Evolutionary conservation across 2,113 vertebrate genomes (phyloP).

Genomic region (Lycaon pictus): DNA sequence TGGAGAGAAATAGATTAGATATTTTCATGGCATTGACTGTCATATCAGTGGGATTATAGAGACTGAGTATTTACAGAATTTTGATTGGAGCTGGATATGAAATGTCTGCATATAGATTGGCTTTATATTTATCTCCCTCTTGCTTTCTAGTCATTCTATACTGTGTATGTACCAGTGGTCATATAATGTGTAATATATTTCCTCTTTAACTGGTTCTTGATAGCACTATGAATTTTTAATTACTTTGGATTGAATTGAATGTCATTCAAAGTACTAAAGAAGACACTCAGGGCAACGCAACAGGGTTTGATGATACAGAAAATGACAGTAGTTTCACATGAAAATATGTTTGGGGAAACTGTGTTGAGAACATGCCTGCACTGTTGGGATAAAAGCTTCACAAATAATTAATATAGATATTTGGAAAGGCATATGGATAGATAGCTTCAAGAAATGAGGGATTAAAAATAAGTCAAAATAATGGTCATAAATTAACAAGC

Average conservation of each 20-base stretch:
- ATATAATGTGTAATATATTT: not conserved
- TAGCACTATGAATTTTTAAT: slow-evolving; percentile 32
- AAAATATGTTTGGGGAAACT: not conserved
- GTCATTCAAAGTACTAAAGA: not conserved
- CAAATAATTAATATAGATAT: not conserved
- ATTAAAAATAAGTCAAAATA: slow-evolving; percentile 12
- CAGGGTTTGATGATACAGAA: not conserved
- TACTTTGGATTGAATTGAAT: not conserved
- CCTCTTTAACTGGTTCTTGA: not conserved
- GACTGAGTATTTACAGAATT: not conserved
- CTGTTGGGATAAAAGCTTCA: not conserved
- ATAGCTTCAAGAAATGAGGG: not conserved
- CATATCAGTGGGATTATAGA: not conserved
- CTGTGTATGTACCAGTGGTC: not conserved
- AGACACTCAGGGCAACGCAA: not conserved
- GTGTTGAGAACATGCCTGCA: not conserved
- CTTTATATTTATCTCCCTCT: not conserved
- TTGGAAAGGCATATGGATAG: not conserved
- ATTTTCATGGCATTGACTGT: not conserved
- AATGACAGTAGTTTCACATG: not conserved
- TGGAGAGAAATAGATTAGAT: not conserved
- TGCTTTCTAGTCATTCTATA: not conserved
- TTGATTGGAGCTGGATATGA: not conserved
- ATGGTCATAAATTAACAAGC: slow-evolving; percentile 1
- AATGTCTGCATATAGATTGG: not conserved